Conservation (phyloP, 64 coral and sea anemone genomes). For the Montipora foliosa region DNA sequence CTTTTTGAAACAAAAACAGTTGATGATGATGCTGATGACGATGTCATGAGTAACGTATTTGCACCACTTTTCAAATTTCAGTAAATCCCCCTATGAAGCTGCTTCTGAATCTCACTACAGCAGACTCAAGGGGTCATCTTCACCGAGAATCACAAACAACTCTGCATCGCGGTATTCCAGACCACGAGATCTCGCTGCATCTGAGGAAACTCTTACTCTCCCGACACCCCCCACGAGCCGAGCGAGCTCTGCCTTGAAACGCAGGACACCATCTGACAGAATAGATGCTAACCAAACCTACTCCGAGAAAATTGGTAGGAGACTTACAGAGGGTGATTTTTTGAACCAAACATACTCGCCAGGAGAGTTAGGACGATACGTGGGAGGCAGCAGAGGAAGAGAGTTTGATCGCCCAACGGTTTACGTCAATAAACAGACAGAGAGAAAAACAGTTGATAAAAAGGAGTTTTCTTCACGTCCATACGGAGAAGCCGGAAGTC, state of each 20-base stretch:
- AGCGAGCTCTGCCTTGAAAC: background rate
- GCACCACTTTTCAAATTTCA: background rate
- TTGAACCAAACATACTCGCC: slow-evolving; percentile 4
- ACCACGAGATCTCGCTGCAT: slow-evolving; percentile 1
- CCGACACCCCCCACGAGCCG: slow-evolving; percentile 6
- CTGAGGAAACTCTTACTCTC: slow-evolving; percentile 8
- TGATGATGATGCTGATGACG: background rate
- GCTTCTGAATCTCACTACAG: background rate
- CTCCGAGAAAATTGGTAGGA: background rate
- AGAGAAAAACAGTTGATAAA: background rate
- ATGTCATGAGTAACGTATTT: background rate
- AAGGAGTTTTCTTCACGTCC: slow-evolving; percentile 20
- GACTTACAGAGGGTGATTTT: background rate
- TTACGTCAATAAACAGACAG: background rate
- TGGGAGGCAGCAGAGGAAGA: background rate
- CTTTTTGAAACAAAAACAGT: background rate
- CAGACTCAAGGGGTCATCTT: background rate
- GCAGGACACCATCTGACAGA: background rate
- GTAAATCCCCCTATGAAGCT: background rate
- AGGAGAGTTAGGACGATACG: background rate
- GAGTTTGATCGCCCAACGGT: background rate
- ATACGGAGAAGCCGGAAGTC: background rate
- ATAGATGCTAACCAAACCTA: background rate
- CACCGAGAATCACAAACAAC: background rate
- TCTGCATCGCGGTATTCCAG: background rate